Evolutionary conservation across 2,888 invertebrate species (phyloP).

Genomic region (Mechanitis mazaeus): DNA sequence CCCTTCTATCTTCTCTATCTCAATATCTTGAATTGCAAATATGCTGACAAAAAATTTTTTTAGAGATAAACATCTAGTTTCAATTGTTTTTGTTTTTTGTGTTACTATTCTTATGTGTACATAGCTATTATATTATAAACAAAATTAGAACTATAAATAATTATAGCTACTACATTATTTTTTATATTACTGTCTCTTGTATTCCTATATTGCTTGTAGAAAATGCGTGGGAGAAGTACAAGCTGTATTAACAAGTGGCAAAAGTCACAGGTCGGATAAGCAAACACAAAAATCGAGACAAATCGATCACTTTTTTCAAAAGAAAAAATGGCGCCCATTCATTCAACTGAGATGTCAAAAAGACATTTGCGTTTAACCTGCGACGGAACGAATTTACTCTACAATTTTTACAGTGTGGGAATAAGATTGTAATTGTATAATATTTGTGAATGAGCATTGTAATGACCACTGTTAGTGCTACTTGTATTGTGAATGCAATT

Average conservation of each 20-base stretch:
- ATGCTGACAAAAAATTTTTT: no score
- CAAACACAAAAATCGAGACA: slow-evolving; percentile 64
- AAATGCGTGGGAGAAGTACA: slow-evolving; percentile 56
- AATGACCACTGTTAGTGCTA: slow-evolving; percentile 65
- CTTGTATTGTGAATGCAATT: slow-evolving; percentile 57
- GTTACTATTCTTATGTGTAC: no score
- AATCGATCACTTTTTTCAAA: slow-evolving; percentile 59
- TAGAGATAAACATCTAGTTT: no score
- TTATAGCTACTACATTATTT: no score
- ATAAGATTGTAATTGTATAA: slow-evolving; percentile 45
- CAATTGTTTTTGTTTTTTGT: no score
- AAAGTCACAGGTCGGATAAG: slow-evolving; percentile 46
- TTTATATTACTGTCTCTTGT: no score
- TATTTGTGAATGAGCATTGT: slow-evolving; percentile 29
- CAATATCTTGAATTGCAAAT: no score
- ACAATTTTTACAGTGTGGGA: slow-evolving; percentile 51
- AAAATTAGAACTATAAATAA: no score
- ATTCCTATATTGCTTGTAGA: slow-evolving; percentile 1
- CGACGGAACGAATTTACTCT: slow-evolving; percentile 49
- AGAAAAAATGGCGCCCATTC: slow-evolving; percentile 37
- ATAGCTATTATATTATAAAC: no score
- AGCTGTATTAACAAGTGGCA: slow-evolving; percentile 42
- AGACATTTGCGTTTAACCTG: slow-evolving; percentile 41
- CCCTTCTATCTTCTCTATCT: no score
- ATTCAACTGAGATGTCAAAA: slow-evolving; percentile 33